Conservation (phyloP, 2,888 invertebrate species). For the Drosophila greeni region DNA sequence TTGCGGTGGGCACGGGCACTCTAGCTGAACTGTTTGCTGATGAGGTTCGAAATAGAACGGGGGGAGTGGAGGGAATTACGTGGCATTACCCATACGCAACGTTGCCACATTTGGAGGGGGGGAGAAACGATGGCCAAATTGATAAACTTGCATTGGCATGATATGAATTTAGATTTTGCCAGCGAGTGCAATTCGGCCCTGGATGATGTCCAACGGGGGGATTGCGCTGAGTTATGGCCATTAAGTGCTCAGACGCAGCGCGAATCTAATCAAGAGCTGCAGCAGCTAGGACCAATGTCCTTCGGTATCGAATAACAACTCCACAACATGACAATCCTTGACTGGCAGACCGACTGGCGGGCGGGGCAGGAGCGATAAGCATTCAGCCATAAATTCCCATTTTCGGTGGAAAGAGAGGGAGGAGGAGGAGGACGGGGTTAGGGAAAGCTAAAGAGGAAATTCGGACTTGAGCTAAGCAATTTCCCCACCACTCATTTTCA, state of each 20-base stretch:
- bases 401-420: constrained; percentile 11
- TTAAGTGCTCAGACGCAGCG: constrained; percentile 28
- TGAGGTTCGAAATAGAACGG: constrained; percentile 22
- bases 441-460: neutral
- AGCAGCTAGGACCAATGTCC: constrained; percentile 25
- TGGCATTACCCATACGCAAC: constrained; percentile 50
- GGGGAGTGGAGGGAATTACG: constrained; percentile 15
- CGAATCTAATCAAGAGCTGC: constrained; percentile 29
- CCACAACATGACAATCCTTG: constrained; percentile 22
- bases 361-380: constrained; percentile 23
- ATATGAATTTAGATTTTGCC: constrained; percentile 43
- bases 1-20: neutral
- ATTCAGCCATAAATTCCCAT: constrained; percentile 32
- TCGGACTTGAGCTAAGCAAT: constrained; percentile 19
- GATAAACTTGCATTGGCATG: constrained; percentile 45
- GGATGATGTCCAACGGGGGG: constrained; percentile 4
- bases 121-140: constrained; percentile 29
- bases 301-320: constrained; percentile 12
- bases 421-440: neutral
- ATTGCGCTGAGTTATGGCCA: constrained; percentile 32
- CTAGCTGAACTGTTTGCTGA: constrained; percentile 8
- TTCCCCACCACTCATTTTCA: constrained; percentile 5
- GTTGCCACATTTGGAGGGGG: constrained; percentile 5
- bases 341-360: constrained; percentile 23
- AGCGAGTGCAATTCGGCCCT: constrained; percentile 16